These are phyloP conservation scores for Andrena marginata DNA, from an alignment of 2,888 invertebrate genomes.

Conservation along the genomic window DNA sequence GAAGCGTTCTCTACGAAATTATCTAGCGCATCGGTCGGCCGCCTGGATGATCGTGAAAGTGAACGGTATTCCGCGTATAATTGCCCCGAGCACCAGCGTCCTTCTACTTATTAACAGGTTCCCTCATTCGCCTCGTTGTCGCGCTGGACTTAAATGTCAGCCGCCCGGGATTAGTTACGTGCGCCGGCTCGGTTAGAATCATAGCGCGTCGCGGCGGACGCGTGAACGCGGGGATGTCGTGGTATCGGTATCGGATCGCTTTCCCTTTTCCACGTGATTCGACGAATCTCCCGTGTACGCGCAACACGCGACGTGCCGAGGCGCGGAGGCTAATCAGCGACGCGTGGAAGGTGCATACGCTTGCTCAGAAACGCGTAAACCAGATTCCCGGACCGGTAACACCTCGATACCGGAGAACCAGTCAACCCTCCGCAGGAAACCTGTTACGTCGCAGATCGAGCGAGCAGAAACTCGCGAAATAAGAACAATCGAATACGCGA, in stretches of 20 bases:
- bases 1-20: background rate
- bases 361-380: conserved; percentile 33
- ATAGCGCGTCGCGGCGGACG: conserved; percentile 5
- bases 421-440: conserved; percentile 27
- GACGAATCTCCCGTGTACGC: conserved; percentile 53
- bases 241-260: conserved; percentile 57
- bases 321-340: conserved; percentile 36
- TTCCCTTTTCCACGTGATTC: conserved; percentile 66
- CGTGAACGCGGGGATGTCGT: conserved; percentile 23
- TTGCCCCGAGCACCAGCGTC: background rate
- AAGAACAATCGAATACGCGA: conserved; percentile 48
- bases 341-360: conserved; percentile 12
- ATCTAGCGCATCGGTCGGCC: background rate
- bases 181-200: conserved; percentile 8
- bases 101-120: conserved; percentile 29
- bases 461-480: conserved; percentile 32
- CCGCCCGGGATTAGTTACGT: conserved; percentile 55
- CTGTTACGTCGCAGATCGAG: conserved; percentile 35
- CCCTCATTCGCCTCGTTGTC: conserved; percentile 22
- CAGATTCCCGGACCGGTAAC: conserved; percentile 51
- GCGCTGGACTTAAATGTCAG: conserved; percentile 62
- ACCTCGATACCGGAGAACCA: conserved; percentile 31
- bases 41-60: background rate
- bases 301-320: conserved; percentile 1
- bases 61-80: conserved; percentile 9